These are phyloP conservation scores for Coronaproctus castanopsis DNA, from an alignment of 2,888 invertebrate species.

Conservation along the genomic window DNA sequence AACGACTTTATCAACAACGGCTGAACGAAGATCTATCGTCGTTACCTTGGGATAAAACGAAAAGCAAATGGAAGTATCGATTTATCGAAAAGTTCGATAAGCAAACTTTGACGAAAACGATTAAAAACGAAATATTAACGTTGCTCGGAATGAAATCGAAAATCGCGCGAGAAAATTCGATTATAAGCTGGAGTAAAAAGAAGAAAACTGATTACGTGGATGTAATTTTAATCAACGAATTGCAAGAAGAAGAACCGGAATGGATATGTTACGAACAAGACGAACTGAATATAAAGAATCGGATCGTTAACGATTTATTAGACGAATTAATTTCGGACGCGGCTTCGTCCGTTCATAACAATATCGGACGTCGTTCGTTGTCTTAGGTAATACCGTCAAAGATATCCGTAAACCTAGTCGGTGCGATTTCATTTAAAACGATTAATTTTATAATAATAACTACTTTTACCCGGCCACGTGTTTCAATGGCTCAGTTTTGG, in stretches of 20 bases:
- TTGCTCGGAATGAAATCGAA: conserved; percentile 33
- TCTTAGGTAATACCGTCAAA: too few relatives aligned
- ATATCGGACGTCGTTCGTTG: too few relatives aligned
- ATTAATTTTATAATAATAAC: too few relatives aligned
- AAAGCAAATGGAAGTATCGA: conserved; percentile 7
- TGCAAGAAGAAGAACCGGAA: conserved; percentile 45
- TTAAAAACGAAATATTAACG: conserved; percentile 20
- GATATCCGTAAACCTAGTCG: too few relatives aligned
- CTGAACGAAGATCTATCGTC: conserved; percentile 29
- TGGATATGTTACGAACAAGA: conserved; percentile 56
- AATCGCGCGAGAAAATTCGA: conserved; percentile 33
- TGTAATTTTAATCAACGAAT: conserved; percentile 45
- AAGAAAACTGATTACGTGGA: conserved; percentile 44
- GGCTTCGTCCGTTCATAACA: conserved; percentile 11
- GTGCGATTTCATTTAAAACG: too few relatives aligned
- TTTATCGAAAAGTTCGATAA: conserved; percentile 4
- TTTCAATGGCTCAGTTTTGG: neutral
- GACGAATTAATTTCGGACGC: conserved; percentile 33
- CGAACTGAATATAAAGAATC: conserved; percentile 43
- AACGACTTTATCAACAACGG: conserved; percentile 31
- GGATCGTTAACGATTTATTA: conserved; percentile 36
- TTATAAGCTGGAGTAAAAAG: conserved; percentile 40
- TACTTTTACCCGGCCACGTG: too few relatives aligned
- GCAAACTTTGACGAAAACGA: conserved; percentile 10
- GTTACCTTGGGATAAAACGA: conserved; percentile 32